Evolutionary conservation across 1,140 invertebrate species (phyloP), one percentile per base, ranked within the genome.

Genomic region (Diabrotica undecimpunctata): DNA sequence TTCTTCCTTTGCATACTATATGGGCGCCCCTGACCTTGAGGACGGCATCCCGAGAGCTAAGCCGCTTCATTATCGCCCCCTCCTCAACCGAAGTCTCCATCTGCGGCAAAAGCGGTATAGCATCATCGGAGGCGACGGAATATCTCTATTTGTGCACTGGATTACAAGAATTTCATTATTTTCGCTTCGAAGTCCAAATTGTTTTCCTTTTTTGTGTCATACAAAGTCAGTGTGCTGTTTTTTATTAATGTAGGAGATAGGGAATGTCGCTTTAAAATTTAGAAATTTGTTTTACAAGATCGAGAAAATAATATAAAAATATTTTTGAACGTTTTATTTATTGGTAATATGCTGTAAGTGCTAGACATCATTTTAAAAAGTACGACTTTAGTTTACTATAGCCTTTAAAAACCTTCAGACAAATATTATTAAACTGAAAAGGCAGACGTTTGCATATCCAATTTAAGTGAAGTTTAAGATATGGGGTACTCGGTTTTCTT

Each of bases 71-170:
- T 64, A 64, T 51, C 51, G 35, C 53, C 51, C 61, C 25, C 41
- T 46, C 41, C 41, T 6, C 41, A 46, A 46, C 41, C 41, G 6
- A 46, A n/a, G 8, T 3, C 41, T n/a, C 41, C 41, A 46, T 60
- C 58, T 60, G 58, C 41, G 58, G 58, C 12, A 35, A 35, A 9
- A 10, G 8, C n/a, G 12, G 25, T 12, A 54, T 46, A 46, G 41
- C 41, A 46, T 46, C 41, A 46, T 46, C 41, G 41, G 41, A 46
- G 41, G 41, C 12, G 37, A 67, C 63, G 59, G 66, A 64, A 67
- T 67, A 67, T 67, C 62, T 64, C 25, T 60, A 64, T 67, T 67
- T 64, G 62, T 66, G 61, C 61, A 62, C 61, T 54, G 61, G 53
- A 39, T 62, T 62, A 62, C 61, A 39, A 62, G 51, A 60, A 60